Conservation (phyloP, 2,888 invertebrate species). For the Lasius platythorax region DNA sequence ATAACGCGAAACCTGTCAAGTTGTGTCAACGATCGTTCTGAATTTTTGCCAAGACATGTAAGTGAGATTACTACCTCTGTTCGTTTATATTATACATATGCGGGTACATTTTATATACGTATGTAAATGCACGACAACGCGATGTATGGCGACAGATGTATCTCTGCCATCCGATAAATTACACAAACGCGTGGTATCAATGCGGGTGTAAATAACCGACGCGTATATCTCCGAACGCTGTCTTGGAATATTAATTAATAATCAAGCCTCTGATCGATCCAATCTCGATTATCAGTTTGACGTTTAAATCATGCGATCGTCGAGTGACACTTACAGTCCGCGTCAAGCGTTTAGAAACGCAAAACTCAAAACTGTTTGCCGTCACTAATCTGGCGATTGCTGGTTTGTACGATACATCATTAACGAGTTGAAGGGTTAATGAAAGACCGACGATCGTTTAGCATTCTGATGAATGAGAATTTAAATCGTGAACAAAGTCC, state of each 20-base stretch:
- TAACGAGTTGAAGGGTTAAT: not conserved
- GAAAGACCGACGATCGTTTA: not conserved
- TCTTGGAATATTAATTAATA: slow-evolving; percentile 28
- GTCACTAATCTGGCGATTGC: not conserved
- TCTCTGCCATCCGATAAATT: not conserved
- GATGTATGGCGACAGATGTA: not conserved
- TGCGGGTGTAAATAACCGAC: not conserved
- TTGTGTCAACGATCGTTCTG: not conserved
- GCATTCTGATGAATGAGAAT: not conserved
- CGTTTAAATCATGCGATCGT: not conserved
- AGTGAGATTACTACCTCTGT: not conserved
- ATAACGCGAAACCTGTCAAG: not conserved
- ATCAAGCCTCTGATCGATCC: not conserved
- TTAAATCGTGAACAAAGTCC: slow-evolving; percentile 20
- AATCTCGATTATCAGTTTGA: slow-evolving; percentile 13
- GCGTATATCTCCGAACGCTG: not conserved
- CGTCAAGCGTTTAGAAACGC: not conserved
- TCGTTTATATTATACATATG: not conserved
- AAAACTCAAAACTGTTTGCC: not conserved
- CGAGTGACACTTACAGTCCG: not conserved
- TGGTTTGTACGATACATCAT: not conserved
- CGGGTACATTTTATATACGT: not conserved
- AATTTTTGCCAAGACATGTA: not conserved
- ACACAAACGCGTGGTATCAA: not conserved
- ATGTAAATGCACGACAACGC: not conserved